Percentiles rank a stretch among this genome's conserved stretches.
These are phyloP conservation scores for Bothrops jararaca DNA, from an alignment of 2,113 vertebrate genomes.

Conservation along the genomic window DNA sequence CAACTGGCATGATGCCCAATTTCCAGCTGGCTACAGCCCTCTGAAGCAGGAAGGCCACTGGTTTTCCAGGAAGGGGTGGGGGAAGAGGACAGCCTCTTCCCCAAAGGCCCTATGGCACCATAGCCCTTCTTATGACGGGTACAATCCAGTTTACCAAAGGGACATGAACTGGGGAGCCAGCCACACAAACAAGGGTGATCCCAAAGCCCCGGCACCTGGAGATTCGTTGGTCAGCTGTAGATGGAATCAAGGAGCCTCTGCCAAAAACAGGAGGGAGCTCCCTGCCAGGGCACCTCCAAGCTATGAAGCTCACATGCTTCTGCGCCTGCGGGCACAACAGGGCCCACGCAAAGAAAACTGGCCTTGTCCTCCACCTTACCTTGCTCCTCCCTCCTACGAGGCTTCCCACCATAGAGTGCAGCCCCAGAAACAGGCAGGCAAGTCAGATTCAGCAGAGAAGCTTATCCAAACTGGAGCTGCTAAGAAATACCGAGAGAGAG, in stretches of 20 bases:
- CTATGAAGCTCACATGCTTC: slow-evolving; percentile 70
- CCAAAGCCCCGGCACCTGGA: not conserved
- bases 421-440: slow-evolving; percentile 10
- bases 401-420: slow-evolving; percentile 68
- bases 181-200: not conserved
- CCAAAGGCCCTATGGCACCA: not conserved
- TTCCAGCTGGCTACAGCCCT: not conserved
- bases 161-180: not conserved
- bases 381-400: slow-evolving; percentile 82
- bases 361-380: slow-evolving; percentile 76
- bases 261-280: slow-evolving; percentile 14
- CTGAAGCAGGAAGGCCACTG: not conserved
- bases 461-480: not conserved
- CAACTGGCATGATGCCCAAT: not conserved
- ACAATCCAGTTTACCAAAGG: not conserved
- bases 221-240: not conserved
- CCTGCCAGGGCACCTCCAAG: slow-evolving; percentile 52
- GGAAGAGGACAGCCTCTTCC: not conserved
- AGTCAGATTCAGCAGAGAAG: not conserved
- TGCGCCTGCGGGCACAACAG: slow-evolving; percentile 49
- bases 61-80: not conserved
- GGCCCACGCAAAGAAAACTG: slow-evolving; percentile 34
- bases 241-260: not conserved
- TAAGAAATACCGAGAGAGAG: not conserved
- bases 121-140: not conserved